A percentile compares a stretch with the other conserved stretches of the same genome.
phyloP scores from a whole-genome alignment of 1,140 invertebrate species.

The Spodoptera litura region DNA sequence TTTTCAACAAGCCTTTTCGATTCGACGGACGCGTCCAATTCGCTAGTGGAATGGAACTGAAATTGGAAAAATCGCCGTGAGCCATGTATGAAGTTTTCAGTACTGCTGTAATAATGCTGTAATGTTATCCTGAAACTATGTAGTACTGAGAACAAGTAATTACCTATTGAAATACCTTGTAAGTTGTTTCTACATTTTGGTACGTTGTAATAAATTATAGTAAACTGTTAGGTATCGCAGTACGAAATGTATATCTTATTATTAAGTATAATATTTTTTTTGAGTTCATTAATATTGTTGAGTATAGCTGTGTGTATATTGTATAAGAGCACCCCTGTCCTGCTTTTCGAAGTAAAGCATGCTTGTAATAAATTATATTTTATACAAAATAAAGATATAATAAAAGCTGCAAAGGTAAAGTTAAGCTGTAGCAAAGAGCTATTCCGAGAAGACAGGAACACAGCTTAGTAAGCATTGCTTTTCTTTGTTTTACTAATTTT shows the following conservation, averaged over 20 bases:
- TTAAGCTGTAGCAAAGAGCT: background rate
- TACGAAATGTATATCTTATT: no score
- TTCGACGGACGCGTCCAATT: slow-evolving; percentile 77
- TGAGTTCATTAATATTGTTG: no score
- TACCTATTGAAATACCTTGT: no score
- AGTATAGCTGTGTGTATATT: no score
- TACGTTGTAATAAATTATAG: no score
- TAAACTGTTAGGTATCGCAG: no score
- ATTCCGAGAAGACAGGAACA: background rate
- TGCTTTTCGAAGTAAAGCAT: no score
- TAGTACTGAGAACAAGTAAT: background rate
- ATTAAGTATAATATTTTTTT: no score
- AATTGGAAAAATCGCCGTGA: slow-evolving; percentile 77
- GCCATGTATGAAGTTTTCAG: slow-evolving; percentile 52
- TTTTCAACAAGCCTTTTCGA: slow-evolving; percentile 80
- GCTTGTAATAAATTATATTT: no score
- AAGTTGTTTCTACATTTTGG: no score
- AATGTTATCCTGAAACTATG: background rate
- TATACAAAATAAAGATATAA: no score
- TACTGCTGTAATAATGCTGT: slow-evolving; percentile 45
- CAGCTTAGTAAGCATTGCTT: background rate
- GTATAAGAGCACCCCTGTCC: background rate
- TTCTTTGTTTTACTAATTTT: slow-evolving; percentile 8
- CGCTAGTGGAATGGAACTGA: slow-evolving; percentile 72
- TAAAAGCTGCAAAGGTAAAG: background rate